Evolutionary conservation across 2,888 invertebrate genomes (phyloP), one percentile per base, ranked within the genome.

Genomic region (Amiota minor): DNA sequence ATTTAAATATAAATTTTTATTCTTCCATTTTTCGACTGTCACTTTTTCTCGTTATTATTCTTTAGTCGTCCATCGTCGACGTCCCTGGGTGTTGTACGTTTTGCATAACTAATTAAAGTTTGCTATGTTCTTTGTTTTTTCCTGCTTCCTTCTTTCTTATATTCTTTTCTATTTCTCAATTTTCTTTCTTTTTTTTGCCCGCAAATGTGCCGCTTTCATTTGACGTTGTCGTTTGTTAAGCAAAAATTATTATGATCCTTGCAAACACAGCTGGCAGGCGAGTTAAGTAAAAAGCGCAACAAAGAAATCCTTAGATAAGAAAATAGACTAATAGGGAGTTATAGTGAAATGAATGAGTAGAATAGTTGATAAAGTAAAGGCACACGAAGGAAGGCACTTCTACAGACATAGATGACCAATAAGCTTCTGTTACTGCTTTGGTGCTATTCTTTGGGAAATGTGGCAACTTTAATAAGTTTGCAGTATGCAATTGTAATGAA

Each of bases 71-170:
- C 20, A 20, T 59, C 59, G 35, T 35, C 35, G 35, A 35, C 35
- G 73, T 73, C 76, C 18, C 67, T 77, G 73, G 73, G 76, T 78
- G 72, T 76, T 77, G 75, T 69, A 76, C 77, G 78, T 74, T 82
- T 84, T 81, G 83, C 83, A 84, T 83, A 83, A 74, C 82, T 83
- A 84, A 83, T 83, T 83, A 83, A 83, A 84, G 80, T 84, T 84
- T 79, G 62, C 45, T 59, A 35, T 45, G 12, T n/a, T 62, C 45
- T 62, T 62, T 35, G 59, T 20, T 62, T 62, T 18, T 12, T 12
- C 47, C 18, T 16, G 9, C 12, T 65, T 65, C 12, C 18, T 45
- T 65, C 18, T 45, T 16, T n/a, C 18, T 65, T 16, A 4, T 23
- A 4, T n/a, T 23, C 1, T 10, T 23, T 14, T 35, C 23, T 62